Percentiles rank a stretch among this genome's conserved stretches.
These are phyloP conservation scores for Etheostoma perlongum DNA, from an alignment of 2,797 vertebrate species.

Conservation along the genomic window DNA sequence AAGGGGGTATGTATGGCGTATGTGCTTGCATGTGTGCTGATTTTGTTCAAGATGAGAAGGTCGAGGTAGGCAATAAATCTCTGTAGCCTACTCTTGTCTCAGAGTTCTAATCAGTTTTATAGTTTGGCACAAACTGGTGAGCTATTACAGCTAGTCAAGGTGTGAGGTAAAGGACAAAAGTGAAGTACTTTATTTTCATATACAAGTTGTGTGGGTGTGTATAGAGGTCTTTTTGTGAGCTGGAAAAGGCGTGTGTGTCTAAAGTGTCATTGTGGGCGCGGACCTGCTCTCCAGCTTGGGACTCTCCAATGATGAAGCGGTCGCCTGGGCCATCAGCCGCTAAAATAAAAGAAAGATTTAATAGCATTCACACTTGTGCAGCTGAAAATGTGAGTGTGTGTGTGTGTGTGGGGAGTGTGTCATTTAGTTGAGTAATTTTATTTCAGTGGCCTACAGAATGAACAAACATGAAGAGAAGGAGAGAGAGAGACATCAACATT, in stretches of 20 bases:
- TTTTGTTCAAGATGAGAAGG: slow-evolving; percentile 24
- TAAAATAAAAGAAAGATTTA: slow-evolving; percentile 74
- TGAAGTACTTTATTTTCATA: slow-evolving; percentile 47
- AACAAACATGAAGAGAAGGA: slow-evolving; percentile 34
- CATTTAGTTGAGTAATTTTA: slow-evolving; percentile 55
- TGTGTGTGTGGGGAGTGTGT: slow-evolving; percentile 39
- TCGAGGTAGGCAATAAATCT: slow-evolving; percentile 31
- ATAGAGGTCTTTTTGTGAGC: slow-evolving; percentile 10
- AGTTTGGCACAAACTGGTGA: slow-evolving; percentile 46
- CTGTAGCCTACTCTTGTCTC: slow-evolving; percentile 38
- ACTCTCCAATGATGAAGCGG: slow-evolving; percentile 99
- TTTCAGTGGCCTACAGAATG: slow-evolving; percentile 37
- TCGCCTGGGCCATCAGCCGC: slow-evolving; percentile 98
- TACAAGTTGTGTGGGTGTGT: slow-evolving; percentile 24
- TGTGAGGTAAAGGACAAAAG: slow-evolving; percentile 38
- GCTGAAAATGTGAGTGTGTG: slow-evolving; percentile 15
- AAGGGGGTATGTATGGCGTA: background rate
- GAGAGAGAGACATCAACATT: slow-evolving; percentile 12
- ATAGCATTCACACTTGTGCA: slow-evolving; percentile 41
- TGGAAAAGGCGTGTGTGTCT: slow-evolving; percentile 17
- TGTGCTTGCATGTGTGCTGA: slow-evolving; percentile 32
- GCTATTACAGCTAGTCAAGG: slow-evolving; percentile 49
- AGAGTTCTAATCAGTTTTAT: slow-evolving; percentile 47
- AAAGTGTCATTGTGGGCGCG: slow-evolving; percentile 22
- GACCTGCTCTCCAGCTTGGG: slow-evolving; percentile 98